Evolutionary conservation across 2,797 vertebrate species (phyloP).

Genomic region (Glyptemys insculpta): DNA sequence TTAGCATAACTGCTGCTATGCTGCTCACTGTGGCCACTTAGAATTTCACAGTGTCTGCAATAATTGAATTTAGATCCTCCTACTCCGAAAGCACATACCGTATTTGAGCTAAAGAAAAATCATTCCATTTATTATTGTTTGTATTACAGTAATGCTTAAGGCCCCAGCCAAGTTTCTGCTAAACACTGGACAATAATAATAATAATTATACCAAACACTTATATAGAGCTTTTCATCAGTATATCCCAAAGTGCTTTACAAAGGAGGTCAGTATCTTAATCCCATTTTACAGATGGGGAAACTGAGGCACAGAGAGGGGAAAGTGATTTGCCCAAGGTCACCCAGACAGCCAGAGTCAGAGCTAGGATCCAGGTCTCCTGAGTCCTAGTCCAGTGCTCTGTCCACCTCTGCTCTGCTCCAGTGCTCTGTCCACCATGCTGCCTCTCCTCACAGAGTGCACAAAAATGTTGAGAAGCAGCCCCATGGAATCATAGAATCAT

Average conservation of each 20-base stretch:
- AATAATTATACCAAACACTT: not conserved
- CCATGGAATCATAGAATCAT: not conserved
- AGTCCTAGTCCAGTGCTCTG: not conserved
- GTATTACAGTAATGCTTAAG: not conserved
- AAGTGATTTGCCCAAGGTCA: not conserved
- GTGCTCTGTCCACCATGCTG: not conserved
- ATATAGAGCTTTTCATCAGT: not conserved
- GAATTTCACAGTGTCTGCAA: not conserved
- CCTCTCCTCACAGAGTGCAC: not conserved
- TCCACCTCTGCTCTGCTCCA: not conserved
- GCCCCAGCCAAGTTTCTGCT: not conserved
- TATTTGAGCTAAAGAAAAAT: not conserved
- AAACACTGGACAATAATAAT: not conserved
- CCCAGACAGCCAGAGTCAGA: not conserved
- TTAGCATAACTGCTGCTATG: not conserved
- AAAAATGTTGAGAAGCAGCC: not conserved
- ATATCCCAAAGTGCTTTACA: not conserved
- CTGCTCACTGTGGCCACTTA: not conserved
- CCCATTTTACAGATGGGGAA: not conserved
- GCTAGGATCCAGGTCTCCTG: not conserved
- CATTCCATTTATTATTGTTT: not conserved
- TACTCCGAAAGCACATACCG: not conserved
- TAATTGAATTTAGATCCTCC: not conserved
- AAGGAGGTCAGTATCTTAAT: not conserved
- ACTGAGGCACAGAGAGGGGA: not conserved